phyloP scores from a whole-genome alignment of 64 coral and sea anemone species.

The Stichodactyla mertensii region DNA sequence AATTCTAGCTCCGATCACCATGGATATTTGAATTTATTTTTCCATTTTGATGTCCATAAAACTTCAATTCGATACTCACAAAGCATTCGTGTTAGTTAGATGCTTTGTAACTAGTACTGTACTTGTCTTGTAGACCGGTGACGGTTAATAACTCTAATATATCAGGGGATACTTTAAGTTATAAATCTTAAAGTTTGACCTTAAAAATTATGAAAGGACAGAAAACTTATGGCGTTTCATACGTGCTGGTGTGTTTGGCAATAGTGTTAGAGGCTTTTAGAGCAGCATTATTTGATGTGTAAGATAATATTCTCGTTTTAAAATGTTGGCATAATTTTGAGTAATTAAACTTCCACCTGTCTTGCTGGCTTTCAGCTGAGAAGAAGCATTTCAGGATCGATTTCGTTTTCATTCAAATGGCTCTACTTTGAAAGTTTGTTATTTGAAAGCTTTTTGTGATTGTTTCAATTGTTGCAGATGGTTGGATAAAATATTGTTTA shows the following conservation, averaged over 20 bases:
- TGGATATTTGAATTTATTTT: not conserved
- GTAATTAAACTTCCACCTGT: not conserved
- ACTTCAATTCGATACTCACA: too few relatives aligned
- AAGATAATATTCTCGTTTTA: not conserved
- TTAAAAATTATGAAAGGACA: not conserved
- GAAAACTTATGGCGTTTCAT: not conserved
- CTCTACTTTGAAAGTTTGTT: not conserved
- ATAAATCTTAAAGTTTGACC: not conserved
- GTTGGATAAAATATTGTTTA: too few relatives aligned
- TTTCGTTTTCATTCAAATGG: not conserved
- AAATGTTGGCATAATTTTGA: not conserved
- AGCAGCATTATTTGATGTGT: not conserved
- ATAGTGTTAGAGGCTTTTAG: not conserved
- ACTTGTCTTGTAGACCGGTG: too few relatives aligned
- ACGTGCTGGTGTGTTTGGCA: not conserved
- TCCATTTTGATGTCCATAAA: not conserved
- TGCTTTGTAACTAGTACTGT: too few relatives aligned
- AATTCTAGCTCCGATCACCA: not conserved
- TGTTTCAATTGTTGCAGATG: too few relatives aligned
- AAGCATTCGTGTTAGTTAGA: too few relatives aligned
- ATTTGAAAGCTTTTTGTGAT: too few relatives aligned
- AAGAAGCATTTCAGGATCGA: not conserved
- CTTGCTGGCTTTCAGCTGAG: not conserved
- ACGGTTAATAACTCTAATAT: not conserved
- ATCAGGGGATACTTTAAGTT: not conserved